Conservation (phyloP, 2,888 invertebrate genomes). For the Thera britannica region DNA sequence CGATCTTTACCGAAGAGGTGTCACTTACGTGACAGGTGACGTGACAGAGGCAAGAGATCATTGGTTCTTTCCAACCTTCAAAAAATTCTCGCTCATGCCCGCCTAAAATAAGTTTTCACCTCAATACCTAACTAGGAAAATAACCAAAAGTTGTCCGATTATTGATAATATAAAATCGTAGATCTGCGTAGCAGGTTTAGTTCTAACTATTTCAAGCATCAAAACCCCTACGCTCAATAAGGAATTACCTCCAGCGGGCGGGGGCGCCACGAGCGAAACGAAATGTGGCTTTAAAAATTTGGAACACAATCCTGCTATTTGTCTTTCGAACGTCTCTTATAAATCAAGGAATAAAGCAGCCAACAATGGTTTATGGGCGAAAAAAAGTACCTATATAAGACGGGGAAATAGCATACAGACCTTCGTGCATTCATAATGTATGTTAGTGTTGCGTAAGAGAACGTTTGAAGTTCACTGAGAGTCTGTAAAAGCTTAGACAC, state of each 20-base stretch:
- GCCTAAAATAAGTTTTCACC: too few species aligned
- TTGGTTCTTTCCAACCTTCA: too few species aligned
- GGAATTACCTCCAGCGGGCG: slow-evolving; percentile 65
- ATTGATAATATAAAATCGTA: too few species aligned
- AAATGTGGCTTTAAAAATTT: slow-evolving; percentile 92
- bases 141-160: too few species aligned
- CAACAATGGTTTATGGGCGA: slow-evolving; percentile 86
- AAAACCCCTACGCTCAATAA: slow-evolving; percentile 63
- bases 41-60: too few species aligned
- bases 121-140: too few species aligned
- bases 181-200: too few species aligned
- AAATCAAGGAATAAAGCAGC: slow-evolving; percentile 88
- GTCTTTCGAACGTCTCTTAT: slow-evolving; percentile 90
- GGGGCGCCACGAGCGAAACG: slow-evolving; percentile 85
- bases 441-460: slow-evolving; percentile 76
- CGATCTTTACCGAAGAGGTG: too few species aligned
- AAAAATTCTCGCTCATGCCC: too few species aligned
- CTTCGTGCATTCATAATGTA: slow-evolving; percentile 78
- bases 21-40: too few species aligned
- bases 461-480: slow-evolving; percentile 55
- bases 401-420: slow-evolving; percentile 81
- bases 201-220: slow-evolving; percentile 55
- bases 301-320: slow-evolving; percentile 92
- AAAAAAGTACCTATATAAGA: slow-evolving; percentile 84
- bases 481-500: slow-evolving; percentile 30